Conservation (phyloP, 2,888 invertebrate species). For the Reticulitermes lucifugus region DNA sequence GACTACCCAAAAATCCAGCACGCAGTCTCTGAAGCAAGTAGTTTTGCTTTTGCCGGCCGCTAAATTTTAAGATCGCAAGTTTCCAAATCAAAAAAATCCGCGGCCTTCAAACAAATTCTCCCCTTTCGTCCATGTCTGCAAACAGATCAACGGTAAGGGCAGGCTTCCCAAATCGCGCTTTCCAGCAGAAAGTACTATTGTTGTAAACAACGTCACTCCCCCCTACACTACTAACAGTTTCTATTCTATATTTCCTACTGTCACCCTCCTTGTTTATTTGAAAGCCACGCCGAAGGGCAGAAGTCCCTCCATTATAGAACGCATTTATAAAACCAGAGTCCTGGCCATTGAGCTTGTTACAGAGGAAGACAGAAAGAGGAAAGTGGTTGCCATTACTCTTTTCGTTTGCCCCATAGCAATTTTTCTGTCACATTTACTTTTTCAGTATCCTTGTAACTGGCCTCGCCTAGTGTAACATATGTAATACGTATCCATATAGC, state of each 20-base stretch:
- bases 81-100: background rate
- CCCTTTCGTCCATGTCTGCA: background rate
- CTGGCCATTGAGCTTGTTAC: background rate
- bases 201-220: background rate
- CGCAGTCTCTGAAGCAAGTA: background rate
- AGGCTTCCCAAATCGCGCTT: background rate
- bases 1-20: too few relatives aligned
- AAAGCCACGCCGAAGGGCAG: slow-evolving; percentile 7
- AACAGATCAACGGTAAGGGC: background rate
- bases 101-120: background rate
- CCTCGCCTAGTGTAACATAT: background rate
- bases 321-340: background rate
- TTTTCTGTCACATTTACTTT: background rate
- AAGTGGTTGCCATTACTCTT: background rate
- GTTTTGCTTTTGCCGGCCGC: background rate
- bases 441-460: background rate
- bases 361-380: background rate
- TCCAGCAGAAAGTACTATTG: background rate
- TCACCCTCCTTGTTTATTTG: slow-evolving; percentile 12
- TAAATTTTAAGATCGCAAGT: background rate
- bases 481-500: background rate
- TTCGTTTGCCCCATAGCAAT: too few relatives aligned
- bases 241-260: background rate
- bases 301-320: background rate
- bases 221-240: background rate